phyloP scores from a whole-genome alignment of 1,140 invertebrate genomes.

The Drosophila ananassae region DNA sequence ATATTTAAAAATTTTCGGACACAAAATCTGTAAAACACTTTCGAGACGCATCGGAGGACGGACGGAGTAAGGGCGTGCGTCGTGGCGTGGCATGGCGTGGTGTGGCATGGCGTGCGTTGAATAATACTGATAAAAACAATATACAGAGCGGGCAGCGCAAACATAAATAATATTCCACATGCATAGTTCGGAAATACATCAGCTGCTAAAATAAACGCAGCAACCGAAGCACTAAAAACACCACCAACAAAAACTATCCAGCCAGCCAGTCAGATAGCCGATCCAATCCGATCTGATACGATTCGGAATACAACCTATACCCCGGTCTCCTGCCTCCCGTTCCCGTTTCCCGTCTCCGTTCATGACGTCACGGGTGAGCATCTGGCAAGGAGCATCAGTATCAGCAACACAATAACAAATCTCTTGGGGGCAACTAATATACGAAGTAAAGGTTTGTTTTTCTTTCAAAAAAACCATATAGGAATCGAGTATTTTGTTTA shows the following conservation, averaged over 20 bases:
- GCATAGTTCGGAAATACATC: conserved; percentile 45
- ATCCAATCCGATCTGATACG: neutral
- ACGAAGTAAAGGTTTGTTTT: conserved; percentile 34
- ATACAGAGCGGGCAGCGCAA: conserved; percentile 45
- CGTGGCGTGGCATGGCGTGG: neutral
- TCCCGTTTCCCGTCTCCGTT: neutral
- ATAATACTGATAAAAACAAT: conserved; percentile 54
- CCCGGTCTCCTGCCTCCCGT: neutral
- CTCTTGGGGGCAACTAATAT: conserved; percentile 10
- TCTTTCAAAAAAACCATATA: too few relatives aligned
- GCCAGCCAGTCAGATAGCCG: neutral
- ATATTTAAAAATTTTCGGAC: conserved; percentile 4
- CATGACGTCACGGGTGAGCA: conserved; percentile 51
- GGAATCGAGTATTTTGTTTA: too few relatives aligned
- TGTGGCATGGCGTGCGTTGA: conserved; percentile 34
- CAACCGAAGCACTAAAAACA: conserved; percentile 21
- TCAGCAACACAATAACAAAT: conserved; percentile 13
- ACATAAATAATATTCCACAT: conserved; percentile 52
- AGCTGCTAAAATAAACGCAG: conserved; percentile 46
- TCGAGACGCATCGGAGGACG: neutral
- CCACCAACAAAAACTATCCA: conserved; percentile 1
- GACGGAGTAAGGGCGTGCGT: neutral
- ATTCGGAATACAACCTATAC: neutral
- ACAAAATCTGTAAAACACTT: conserved; percentile 7
- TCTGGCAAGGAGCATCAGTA: conserved; percentile 40